phyloP scores from a whole-genome alignment of 2,797 vertebrate genomes.

The Tauraco hartlaubi region DNA sequence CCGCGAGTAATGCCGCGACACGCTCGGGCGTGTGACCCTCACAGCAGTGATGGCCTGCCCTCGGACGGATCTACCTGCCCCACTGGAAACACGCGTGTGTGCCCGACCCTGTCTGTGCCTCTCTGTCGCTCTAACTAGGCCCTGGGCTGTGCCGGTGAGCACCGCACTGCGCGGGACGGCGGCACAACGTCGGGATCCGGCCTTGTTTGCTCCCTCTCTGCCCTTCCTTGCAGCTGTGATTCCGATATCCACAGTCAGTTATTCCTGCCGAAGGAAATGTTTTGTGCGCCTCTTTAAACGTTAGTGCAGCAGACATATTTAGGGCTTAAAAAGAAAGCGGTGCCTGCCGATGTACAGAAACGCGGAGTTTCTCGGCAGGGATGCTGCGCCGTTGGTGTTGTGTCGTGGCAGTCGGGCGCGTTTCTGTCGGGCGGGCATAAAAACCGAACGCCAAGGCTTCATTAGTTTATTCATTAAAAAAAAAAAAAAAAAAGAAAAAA shows the following conservation, averaged over 20 bases:
- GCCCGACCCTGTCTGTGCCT: not conserved
- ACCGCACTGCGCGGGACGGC: rapidly evolving
- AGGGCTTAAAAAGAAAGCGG: not conserved
- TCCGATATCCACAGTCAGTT: not conserved
- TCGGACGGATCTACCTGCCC: not conserved
- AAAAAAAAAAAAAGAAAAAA: not conserved
- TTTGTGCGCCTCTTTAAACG: not conserved
- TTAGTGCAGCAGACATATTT: not conserved
- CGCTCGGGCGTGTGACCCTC: too few relatives aligned
- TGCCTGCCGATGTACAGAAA: not conserved
- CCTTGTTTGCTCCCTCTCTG: not conserved
- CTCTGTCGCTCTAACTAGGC: not conserved
- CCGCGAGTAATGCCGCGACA: not conserved
- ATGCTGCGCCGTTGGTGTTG: too few relatives aligned
- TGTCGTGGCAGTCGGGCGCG: rapidly evolving
- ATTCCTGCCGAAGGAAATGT: not conserved
- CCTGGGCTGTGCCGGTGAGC: not conserved
- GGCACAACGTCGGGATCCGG: not conserved
- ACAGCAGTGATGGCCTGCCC: not conserved
- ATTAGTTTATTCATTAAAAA: not conserved
- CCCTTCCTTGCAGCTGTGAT: not conserved
- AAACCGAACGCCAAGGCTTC: not conserved
- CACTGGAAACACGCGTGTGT: not conserved
- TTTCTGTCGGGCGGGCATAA: not conserved
- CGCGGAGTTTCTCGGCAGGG: not conserved